Conservation (phyloP, 2,888 invertebrate genomes). For the Hipparchia sbordonii region DNA sequence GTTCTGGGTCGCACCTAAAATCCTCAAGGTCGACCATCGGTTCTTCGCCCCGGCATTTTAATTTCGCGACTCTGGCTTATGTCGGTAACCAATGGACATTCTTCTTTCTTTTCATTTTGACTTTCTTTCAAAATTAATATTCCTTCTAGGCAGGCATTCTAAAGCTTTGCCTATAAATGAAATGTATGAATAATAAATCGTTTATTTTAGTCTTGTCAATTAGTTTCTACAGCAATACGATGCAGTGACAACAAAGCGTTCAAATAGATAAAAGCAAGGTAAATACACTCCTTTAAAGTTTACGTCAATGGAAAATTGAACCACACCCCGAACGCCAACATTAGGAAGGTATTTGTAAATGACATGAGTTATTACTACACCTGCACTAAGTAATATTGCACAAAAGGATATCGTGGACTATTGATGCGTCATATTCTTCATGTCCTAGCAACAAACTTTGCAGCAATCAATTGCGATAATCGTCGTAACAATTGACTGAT, state of each 20-base stretch:
- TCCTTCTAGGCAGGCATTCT: too few relatives aligned
- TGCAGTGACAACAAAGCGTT: neutral
- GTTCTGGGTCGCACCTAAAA: too few relatives aligned
- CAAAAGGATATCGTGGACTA: neutral
- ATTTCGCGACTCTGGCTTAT: too few relatives aligned
- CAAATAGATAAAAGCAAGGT: conserved; percentile 12
- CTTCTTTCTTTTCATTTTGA: too few relatives aligned
- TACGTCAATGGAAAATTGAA: conserved; percentile 2
- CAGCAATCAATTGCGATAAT: neutral
- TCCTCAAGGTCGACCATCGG: too few relatives aligned
- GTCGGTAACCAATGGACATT: too few relatives aligned
- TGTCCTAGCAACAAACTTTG: conserved; percentile 3
- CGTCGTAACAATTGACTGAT: too few relatives aligned
- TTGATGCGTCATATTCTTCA: neutral
- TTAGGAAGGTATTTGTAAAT: conserved; percentile 10
- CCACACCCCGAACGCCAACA: conserved; percentile 3
- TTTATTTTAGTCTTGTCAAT: too few relatives aligned
- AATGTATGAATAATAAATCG: too few relatives aligned
- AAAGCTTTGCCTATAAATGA: too few relatives aligned
- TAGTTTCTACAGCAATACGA: neutral
- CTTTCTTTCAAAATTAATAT: too few relatives aligned
- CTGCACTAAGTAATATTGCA: neutral
- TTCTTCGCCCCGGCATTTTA: too few relatives aligned
- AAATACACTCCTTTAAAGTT: conserved; percentile 8
- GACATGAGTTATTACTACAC: conserved; percentile 7